Base-by-base conservation (phyloP, 2,113 vertebrate genomes). In the Pteropus alecto region DNA sequence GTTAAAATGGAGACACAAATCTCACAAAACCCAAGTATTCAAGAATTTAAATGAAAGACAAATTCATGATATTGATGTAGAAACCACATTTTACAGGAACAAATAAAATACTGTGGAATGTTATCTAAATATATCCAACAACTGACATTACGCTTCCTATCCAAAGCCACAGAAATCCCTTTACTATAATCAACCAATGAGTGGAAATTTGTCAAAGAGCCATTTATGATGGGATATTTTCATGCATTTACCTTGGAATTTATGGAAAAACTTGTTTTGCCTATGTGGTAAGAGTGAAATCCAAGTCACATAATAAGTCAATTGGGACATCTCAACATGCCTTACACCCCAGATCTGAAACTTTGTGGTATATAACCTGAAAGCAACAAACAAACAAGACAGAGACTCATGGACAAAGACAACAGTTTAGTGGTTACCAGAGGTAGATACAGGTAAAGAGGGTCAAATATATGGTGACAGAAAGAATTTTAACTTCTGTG, bases 1-100 rank as follows among this genome's bases (percentile, higher is more conserved):
- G 91, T 86, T 95, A 97, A 67, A 92, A 96, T 97, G 46, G 22
- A 94, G 61, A 97, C 21, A 76, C 4, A 91, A 96, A 96, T 94
- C 38, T 96, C 85, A 95, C 68, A 65, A 11, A 97, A 33, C 35
- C 10, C 67, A 95, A 78, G 10, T 71, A 92, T 35, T 91, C 28
- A 96, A 93, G 41, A 95, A 98, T 92, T 96, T 95, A 74, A 1
- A 94, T 61, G 19, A 97, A 98, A 43, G 28, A 74, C 14, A 95
- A 51, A 88, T 93, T 95, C 78, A 87, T 76, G 5, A 71, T 85
- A 90, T 41, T 84, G 68, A 60, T 96, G 78, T 33, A 97, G 18
- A 46, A 95, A 89, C 82, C 87, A 6, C 38, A 95, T 71, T 65
- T 87, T 41, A 94, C 56, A 94, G 22, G 22, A 97, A 68, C 35